Base-by-base conservation (phyloP, 2,888 invertebrate species). In the Leucoptera coffeella region DNA sequence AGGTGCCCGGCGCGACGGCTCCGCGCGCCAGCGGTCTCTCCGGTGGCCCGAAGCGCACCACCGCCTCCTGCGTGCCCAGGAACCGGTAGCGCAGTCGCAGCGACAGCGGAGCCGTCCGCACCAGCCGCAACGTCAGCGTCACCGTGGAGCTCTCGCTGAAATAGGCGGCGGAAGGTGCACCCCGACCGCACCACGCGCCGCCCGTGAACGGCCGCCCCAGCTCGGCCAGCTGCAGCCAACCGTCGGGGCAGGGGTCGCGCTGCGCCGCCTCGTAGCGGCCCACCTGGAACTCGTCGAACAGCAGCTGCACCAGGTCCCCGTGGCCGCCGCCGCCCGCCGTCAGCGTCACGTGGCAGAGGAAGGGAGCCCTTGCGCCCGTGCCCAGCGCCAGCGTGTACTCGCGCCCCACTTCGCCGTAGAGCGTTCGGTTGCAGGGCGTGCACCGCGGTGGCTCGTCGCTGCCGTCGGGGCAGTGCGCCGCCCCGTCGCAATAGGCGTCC, bases 131-230 rank as follows among this genome's bases (percentile, higher is more conserved):
- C 27, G 87, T 85, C 7, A 88, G 85, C 12, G 90, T 91, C n/a
- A 90, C 87, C 21, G 90, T 90, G 43, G 86, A 83, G 29, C 89
- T 89, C 73, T 89, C 90, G 58, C 89, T 90, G 72, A 87, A 90
- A 60, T 89, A 90, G 28, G 87, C 80, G 30, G 89, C 86, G 17
- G 81, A 80, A 32, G 85, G 85, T 14, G 82, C 80, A 23, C 87
- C 84, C 29, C 81, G 75, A 30, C 90, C 91, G 56, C 91, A 91
- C 90, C 90, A 91, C 12, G 86, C 87, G 33, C 91, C 90, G 23
- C 89, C 90, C 14, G 88, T 88, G 64, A 88, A 88, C 10, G 89
- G 89, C 22, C 87, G 77, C 12, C 87, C 86, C 38, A 89, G 75
- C 65, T 90, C 90, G 41, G 87, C 84, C 37, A 89, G 74, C 69